Conservation (phyloP, 1,140 invertebrate species). For the Lucilia cuprina region DNA sequence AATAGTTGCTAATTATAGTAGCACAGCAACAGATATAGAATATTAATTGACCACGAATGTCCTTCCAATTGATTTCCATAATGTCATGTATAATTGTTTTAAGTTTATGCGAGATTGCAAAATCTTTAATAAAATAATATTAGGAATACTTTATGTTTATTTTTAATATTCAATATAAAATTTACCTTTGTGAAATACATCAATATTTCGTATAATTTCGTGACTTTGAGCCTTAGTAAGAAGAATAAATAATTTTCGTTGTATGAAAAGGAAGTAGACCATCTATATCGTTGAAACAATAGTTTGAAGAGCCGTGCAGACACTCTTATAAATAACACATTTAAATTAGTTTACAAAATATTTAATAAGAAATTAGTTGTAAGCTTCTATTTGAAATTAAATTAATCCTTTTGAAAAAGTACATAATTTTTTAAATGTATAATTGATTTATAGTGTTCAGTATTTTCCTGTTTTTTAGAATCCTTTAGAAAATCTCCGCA, state of each 20-base stretch:
- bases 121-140: constrained; percentile 40
- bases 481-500: too few species aligned
- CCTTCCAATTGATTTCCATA: constrained; percentile 47
- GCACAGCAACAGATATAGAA: constrained; percentile 46
- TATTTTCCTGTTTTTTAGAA: too few species aligned
- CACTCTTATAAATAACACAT: constrained; percentile 37
- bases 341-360: too few species aligned
- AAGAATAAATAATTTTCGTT: constrained; percentile 44
- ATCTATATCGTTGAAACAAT: constrained; percentile 50
- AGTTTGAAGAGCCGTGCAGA: constrained; percentile 49
- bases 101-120: constrained; percentile 40
- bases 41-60: constrained; percentile 48
- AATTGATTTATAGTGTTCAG: too few species aligned
- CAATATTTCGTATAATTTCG: constrained; percentile 47
- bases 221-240: constrained; percentile 45
- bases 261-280: constrained; percentile 49
- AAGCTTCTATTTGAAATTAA: too few species aligned
- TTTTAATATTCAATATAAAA: background rate
- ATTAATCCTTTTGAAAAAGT: too few species aligned
- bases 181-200: constrained; percentile 48
- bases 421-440: too few species aligned
- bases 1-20: constrained; percentile 47
- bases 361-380: too few species aligned
- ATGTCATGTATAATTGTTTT: constrained; percentile 43
- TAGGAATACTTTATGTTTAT: background rate